Evolutionary conservation across 2,113 vertebrate genomes (phyloP).

Genomic region (Passer domesticus): DNA sequence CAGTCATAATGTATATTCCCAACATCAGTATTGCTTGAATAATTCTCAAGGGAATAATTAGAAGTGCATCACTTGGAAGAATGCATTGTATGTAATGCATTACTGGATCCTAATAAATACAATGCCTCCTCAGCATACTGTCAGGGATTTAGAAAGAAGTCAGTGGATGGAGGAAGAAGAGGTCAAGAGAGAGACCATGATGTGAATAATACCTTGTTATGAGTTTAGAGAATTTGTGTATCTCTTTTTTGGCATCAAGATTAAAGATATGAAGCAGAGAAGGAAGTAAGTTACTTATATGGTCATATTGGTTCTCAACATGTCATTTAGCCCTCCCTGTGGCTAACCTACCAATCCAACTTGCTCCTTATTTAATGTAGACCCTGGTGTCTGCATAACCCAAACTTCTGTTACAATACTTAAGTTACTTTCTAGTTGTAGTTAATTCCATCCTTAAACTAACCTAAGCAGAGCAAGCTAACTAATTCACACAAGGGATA

Average conservation of each 20-base stretch:
- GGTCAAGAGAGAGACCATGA: background rate
- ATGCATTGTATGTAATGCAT: background rate
- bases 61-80: background rate
- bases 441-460: background rate
- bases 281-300: background rate
- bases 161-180: background rate
- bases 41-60: constrained; percentile 26
- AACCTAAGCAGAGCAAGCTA: background rate
- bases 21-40: background rate
- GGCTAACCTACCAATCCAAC: background rate
- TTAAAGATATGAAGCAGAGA: background rate
- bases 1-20: background rate
- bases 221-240: background rate
- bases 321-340: background rate
- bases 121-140: background rate
- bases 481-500: background rate
- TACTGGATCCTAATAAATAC: background rate
- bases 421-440: background rate
- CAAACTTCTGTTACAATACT: background rate
- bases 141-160: background rate
- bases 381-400: background rate
- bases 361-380: background rate
- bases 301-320: background rate
- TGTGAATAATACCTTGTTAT: background rate
- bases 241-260: background rate